Evolutionary conservation across 2,113 vertebrate species (phyloP).

Genomic region (Azemiops feae): DNA sequence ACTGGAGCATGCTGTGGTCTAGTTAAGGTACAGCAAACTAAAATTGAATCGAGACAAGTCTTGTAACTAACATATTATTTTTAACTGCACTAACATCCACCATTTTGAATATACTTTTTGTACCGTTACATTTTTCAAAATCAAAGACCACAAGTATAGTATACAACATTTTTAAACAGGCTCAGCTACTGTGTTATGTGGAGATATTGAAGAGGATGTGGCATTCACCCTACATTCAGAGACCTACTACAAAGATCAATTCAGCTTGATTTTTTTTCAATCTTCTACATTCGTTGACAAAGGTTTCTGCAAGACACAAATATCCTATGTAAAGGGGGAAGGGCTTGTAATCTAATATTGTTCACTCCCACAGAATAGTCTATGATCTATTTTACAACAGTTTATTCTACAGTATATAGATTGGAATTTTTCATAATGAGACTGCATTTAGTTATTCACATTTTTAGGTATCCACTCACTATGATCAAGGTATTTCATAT

Average conservation of each 20-base stretch:
- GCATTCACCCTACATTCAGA: not conserved
- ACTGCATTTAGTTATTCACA: not conserved
- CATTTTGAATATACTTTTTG: not conserved
- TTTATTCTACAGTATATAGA: not conserved
- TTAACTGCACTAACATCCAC: not conserved
- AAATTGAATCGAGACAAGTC: not conserved
- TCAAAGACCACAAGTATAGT: not conserved
- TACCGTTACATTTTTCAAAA: not conserved
- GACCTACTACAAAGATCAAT: not conserved
- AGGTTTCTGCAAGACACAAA: not conserved
- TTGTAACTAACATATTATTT: not conserved
- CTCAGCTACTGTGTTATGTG: not conserved
- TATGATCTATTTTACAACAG: not conserved
- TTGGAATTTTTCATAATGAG: not conserved
- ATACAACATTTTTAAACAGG: not conserved
- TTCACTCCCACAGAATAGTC: not conserved
- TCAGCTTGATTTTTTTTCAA: conserved; percentile 15
- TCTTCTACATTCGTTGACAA: not conserved
- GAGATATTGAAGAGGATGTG: conserved; percentile 31
- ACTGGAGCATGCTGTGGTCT: not conserved
- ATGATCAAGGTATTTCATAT: not conserved
- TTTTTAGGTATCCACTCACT: not conserved
- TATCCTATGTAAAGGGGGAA: not conserved
- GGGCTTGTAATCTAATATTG: not conserved
- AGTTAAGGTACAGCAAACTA: not conserved